phyloP scores from a whole-genome alignment of 2,888 invertebrate genomes.

The Hymenopus coronatus region DNA sequence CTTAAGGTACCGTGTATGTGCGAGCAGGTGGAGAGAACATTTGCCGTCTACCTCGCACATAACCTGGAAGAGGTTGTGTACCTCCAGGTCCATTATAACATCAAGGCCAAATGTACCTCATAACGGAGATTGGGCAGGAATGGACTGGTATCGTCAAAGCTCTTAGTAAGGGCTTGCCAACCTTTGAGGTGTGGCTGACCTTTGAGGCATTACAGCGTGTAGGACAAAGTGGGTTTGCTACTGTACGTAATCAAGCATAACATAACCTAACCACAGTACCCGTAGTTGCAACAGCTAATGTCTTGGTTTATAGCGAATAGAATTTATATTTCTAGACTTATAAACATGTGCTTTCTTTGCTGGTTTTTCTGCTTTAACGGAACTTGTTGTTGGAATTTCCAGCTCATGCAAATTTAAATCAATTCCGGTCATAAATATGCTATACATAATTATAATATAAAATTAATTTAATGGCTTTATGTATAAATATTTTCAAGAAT shows the following conservation, averaged over 20 bases:
- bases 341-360: too few relatives aligned
- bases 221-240: not conserved
- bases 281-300: not conserved
- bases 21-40: not conserved
- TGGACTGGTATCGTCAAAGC: not conserved
- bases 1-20: not conserved
- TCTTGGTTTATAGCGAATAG: too few relatives aligned
- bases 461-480: too few relatives aligned
- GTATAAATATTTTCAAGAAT: too few relatives aligned
- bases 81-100: not conserved
- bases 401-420: too few relatives aligned
- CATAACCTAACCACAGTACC: not conserved
- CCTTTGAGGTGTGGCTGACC: not conserved
- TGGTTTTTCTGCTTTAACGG: too few relatives aligned
- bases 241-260: not conserved
- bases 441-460: too few relatives aligned
- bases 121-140: not conserved
- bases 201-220: not conserved
- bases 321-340: too few relatives aligned
- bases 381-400: too few relatives aligned
- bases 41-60: not conserved
- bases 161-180: not conserved
- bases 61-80: not conserved
- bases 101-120: not conserved
- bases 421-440: too few relatives aligned